phyloP scores from a whole-genome alignment of 2,797 vertebrate genomes.

The Falco rusticolus region DNA sequence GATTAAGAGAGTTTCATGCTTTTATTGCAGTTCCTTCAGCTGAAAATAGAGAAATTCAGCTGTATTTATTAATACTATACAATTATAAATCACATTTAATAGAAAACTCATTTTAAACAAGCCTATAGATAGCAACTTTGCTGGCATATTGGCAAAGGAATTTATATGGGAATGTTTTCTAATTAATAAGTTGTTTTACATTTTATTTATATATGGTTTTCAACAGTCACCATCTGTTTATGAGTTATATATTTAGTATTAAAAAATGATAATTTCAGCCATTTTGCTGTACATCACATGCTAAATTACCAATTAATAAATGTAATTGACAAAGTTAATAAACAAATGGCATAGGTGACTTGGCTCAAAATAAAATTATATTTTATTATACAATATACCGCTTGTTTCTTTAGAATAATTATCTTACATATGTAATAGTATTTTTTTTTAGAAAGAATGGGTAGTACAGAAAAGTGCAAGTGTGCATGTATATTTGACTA shows the following conservation, averaged over 20 bases:
- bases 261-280: background rate
- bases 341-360: background rate
- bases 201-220: slow-evolving; percentile 38
- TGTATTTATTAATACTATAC: background rate
- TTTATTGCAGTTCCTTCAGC: background rate
- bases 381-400: background rate
- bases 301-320: background rate
- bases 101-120: background rate
- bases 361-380: background rate
- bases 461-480: background rate
- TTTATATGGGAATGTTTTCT: background rate
- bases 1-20: background rate
- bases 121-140: background rate
- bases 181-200: background rate
- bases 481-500: background rate
- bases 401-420: background rate
- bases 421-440: background rate
- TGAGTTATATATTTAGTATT: background rate
- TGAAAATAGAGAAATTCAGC: background rate
- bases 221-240: background rate
- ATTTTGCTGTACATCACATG: background rate
- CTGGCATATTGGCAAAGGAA: background rate
- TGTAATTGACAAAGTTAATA: background rate
- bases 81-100: background rate
- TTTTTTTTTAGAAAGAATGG: background rate